phyloP scores from a whole-genome alignment of 2,888 invertebrate species.

The Chrysotoxum bicinctum region DNA sequence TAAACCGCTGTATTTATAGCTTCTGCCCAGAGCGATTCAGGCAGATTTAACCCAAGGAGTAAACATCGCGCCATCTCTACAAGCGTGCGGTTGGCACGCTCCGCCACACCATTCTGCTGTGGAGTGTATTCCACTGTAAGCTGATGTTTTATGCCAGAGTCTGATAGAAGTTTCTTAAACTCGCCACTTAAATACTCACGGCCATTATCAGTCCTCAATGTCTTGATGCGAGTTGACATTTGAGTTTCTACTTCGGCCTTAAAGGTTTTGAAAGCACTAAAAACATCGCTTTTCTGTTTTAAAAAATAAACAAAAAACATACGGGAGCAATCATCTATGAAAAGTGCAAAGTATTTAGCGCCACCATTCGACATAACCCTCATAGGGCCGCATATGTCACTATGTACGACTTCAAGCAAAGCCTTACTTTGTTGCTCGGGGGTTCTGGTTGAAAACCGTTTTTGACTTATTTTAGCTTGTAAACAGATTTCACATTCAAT shows the following conservation, averaged over 20 bases:
- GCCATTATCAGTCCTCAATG: no score
- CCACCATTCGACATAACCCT: neutral
- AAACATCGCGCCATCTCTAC: neutral
- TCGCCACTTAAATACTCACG: no score
- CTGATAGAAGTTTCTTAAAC: no score
- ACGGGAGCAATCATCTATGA: no score
- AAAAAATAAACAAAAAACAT: no score
- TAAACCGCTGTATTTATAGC: no score
- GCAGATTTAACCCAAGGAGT: neutral
- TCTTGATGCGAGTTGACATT: no score
- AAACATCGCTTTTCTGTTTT: no score
- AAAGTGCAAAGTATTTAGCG: neutral
- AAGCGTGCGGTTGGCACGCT: neutral
- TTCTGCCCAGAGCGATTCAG: neutral
- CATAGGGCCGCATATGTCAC: neutral
- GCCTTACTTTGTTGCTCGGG: neutral
- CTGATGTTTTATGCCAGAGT: neutral
- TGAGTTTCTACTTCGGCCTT: no score
- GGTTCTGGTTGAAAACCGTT: neutral
- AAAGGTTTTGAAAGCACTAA: no score
- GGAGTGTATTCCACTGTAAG: neutral
- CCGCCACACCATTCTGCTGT: neutral
- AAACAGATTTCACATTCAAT: constrained; percentile 12
- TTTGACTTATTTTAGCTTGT: neutral
- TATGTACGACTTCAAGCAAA: neutral